These are phyloP conservation scores for Rhagoletis zephyria DNA, from an alignment of 1,140 invertebrate genomes.

Conservation along the genomic window DNA sequence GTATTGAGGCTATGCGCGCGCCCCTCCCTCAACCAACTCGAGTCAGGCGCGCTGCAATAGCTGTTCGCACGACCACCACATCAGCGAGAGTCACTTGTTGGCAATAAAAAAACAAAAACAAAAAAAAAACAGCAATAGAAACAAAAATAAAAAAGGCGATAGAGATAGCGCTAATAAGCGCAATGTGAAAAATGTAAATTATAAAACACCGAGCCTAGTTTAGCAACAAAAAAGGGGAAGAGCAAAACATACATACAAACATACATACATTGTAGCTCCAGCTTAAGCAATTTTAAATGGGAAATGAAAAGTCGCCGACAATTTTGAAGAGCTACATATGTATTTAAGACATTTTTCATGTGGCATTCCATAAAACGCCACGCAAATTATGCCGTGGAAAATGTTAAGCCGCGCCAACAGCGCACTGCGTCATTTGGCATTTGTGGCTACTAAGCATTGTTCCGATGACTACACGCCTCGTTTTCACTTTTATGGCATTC, in stretches of 20 bases:
- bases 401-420: not conserved
- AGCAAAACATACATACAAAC: conserved; percentile 1
- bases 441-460: not conserved
- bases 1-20: not conserved
- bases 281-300: conserved; percentile 4
- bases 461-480: conserved; percentile 39
- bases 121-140: not conserved
- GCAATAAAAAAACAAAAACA: too few species aligned
- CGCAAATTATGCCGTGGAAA: conserved; percentile 31
- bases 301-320: conserved; percentile 25
- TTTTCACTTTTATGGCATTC: conserved; percentile 49
- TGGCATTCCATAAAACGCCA: conserved; percentile 21
- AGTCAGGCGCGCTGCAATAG: not conserved
- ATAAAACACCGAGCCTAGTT: not conserved
- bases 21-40: not conserved
- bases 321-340: not conserved
- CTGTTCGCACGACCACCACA: not conserved
- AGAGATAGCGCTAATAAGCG: conserved; percentile 24
- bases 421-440: not conserved
- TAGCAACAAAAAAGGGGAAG: not conserved
- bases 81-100: too few species aligned
- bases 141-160: conserved; percentile 4
- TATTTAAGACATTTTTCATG: conserved; percentile 8
- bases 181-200: not conserved
- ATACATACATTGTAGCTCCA: not conserved